Evolutionary conservation across 2,113 vertebrate genomes (phyloP).

Genomic region (Ailurus styani): DNA sequence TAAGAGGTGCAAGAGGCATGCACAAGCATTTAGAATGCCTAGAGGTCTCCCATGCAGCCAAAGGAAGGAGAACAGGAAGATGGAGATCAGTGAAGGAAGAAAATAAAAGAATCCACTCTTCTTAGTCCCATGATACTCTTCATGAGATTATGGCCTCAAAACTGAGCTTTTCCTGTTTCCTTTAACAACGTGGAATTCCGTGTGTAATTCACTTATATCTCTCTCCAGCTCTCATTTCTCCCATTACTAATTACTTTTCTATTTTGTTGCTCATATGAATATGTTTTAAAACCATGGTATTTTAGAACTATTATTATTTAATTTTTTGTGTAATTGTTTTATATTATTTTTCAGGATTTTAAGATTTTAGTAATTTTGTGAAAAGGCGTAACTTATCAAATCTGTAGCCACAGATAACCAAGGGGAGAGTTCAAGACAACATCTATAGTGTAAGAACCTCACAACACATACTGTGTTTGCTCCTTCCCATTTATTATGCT

Average conservation of each 20-base stretch:
- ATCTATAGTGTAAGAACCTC: not conserved
- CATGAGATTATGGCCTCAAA: not conserved
- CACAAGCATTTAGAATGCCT: not conserved
- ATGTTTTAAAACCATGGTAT: not conserved
- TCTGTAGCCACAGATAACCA: not conserved
- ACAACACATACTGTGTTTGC: not conserved
- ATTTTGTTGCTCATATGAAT: not conserved
- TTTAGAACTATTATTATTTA: not conserved
- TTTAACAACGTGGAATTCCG: not conserved
- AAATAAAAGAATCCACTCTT: not conserved
- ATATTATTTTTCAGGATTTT: not conserved
- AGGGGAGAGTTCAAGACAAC: not conserved
- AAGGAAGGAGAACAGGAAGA: not conserved
- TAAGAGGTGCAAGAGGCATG: not conserved
- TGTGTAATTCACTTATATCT: not conserved
- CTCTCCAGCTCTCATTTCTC: not conserved
- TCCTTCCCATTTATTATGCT: not conserved
- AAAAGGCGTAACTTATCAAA: not conserved
- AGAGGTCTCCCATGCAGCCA: not conserved
- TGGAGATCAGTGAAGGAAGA: not conserved
- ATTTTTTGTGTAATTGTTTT: not conserved
- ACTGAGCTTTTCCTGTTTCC: not conserved
- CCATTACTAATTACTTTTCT: not conserved
- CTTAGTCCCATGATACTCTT: not conserved
- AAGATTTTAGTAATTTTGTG: not conserved